phyloP scores from a whole-genome alignment of 2,113 vertebrate genomes.

The Microcebus lehilahytsara region DNA sequence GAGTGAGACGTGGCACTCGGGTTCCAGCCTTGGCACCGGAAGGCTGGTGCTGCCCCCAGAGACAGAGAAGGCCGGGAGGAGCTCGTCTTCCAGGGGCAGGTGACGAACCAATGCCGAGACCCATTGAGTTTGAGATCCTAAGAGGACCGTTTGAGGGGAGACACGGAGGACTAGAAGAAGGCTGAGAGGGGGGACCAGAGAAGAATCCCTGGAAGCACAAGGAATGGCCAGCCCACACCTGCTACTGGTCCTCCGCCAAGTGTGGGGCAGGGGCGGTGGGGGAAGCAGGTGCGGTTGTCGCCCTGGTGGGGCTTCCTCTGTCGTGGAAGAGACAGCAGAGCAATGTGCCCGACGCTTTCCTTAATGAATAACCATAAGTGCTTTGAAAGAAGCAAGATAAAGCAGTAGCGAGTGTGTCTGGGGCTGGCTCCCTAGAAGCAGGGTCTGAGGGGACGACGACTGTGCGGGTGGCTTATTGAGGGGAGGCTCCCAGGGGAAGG shows the following conservation, averaged over 20 bases:
- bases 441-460: neutral
- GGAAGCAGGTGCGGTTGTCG: neutral
- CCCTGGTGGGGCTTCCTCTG: neutral
- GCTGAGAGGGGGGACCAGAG: neutral
- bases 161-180: neutral
- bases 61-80: neutral
- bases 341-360: neutral
- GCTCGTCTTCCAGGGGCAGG: neutral
- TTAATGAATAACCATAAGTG: neutral
- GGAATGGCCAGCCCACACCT: too few relatives aligned
- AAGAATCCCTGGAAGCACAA: neutral
- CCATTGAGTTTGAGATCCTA: neutral
- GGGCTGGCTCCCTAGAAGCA: neutral
- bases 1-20: neutral
- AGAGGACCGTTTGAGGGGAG: neutral
- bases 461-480: too few relatives aligned
- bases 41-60: neutral
- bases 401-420: neutral
- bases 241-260: accelerated
- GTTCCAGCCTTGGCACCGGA: neutral
- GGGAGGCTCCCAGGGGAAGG: neutral
- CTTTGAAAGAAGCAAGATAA: neutral
- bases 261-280: neutral
- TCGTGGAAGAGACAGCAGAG: neutral
- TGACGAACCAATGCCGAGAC: neutral